phyloP scores from a whole-genome alignment of 2,113 vertebrate genomes.

The Dissostichus mawsoni region DNA sequence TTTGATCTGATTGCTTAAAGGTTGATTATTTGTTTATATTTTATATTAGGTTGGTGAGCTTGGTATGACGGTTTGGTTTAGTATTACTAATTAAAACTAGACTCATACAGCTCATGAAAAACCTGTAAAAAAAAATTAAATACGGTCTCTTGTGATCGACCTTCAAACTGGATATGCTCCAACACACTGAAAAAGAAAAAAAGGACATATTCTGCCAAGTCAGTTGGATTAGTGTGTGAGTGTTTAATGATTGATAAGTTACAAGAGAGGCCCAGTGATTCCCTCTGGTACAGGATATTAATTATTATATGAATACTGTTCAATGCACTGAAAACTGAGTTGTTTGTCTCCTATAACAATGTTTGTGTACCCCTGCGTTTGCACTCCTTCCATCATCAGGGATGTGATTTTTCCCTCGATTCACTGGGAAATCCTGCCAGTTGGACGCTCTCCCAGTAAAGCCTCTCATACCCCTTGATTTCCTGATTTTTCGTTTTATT shows the following conservation, averaged over 20 bases:
- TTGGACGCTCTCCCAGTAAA: conserved; percentile 61
- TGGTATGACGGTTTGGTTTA: too few relatives aligned
- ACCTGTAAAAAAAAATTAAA: background rate
- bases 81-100: too few relatives aligned
- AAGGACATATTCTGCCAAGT: background rate
- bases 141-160: background rate
- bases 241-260: background rate
- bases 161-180: conserved; percentile 3
- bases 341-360: conserved; percentile 19
- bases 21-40: too few relatives aligned
- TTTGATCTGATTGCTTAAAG: too few relatives aligned
- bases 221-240: background rate
- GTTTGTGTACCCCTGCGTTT: background rate
- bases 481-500: conserved; percentile 59
- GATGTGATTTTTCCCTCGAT: conserved; percentile 56
- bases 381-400: conserved; percentile 45
- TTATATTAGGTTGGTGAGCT: too few relatives aligned
- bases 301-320: background rate
- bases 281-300: background rate
- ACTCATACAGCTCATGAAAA: background rate
- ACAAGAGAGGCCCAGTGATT: background rate
- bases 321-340: background rate
- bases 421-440: conserved; percentile 70
- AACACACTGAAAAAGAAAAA: background rate
- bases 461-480: conserved; percentile 47